phyloP scores from a whole-genome alignment of 2,113 vertebrate genomes.

The Stictonetta naevosa region DNA sequence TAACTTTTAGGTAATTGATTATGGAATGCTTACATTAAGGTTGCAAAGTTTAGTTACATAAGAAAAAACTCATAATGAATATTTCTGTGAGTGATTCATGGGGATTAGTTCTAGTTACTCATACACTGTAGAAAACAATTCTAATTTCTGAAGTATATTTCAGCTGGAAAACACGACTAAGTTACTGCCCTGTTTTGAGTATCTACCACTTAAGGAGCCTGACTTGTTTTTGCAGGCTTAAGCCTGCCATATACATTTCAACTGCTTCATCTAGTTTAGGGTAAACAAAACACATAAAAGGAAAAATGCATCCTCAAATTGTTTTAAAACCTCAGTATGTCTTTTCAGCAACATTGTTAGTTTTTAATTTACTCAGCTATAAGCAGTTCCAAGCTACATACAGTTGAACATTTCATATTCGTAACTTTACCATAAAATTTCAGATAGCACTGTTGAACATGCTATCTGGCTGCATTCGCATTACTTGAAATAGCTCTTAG shows the following conservation, averaged over 20 bases:
- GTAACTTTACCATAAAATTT: background rate
- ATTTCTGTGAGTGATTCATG: background rate
- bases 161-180: background rate
- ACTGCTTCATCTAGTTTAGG: background rate
- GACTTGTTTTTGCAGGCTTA: background rate
- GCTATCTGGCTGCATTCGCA: background rate
- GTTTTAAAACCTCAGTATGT: background rate
- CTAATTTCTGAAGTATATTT: background rate
- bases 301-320: background rate
- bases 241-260: background rate
- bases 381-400: background rate
- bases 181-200: background rate
- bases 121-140: background rate
- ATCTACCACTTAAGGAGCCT: too few species aligned
- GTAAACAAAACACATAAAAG: background rate
- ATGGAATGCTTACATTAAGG: background rate
- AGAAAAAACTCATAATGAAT: background rate
- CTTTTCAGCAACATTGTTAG: background rate
- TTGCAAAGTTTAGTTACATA: background rate
- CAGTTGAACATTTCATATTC: background rate
- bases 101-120: background rate
- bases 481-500: too few species aligned
- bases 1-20: background rate
- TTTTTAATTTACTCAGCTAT: background rate
- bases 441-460: background rate